Percentiles rank a stretch among this genome's conserved stretches.
These are phyloP conservation scores for Rosalia funebris DNA, from an alignment of 2,888 invertebrate genomes.

Conservation along the genomic window DNA sequence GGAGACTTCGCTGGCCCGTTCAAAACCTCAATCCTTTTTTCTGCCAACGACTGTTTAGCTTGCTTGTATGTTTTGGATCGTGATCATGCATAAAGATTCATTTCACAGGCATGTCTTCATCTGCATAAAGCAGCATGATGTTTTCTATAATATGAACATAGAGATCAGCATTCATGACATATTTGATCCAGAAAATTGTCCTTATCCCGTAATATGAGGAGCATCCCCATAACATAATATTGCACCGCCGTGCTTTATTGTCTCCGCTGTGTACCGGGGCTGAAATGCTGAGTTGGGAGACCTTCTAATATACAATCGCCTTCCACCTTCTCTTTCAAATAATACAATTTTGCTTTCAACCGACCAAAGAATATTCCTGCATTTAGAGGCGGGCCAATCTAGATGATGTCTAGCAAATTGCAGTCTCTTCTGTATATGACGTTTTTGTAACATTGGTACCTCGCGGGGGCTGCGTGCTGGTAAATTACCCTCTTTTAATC, in stretches of 20 bases:
- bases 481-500: not conserved
- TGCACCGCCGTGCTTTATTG: not conserved
- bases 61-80: not conserved
- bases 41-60: not conserved
- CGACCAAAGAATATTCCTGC: not conserved
- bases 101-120: not conserved
- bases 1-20: not conserved
- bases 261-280: not conserved
- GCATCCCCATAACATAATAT: not conserved
- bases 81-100: not conserved
- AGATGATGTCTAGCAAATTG: not conserved
- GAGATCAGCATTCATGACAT: not conserved
- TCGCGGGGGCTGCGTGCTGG: not conserved
- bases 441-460: not conserved
- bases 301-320: not conserved
- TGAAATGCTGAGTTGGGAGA: not conserved
- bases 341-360: not conserved
- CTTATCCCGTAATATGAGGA: not conserved
- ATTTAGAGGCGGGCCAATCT: not conserved
- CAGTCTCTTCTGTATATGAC: not conserved
- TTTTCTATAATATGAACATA: not conserved
- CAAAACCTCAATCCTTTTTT: not conserved
- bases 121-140: not conserved
- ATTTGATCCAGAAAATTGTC: not conserved
- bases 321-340: not conserved